Conservation (phyloP, 2,113 vertebrate species). For the Cyanocitta stelleri region DNA sequence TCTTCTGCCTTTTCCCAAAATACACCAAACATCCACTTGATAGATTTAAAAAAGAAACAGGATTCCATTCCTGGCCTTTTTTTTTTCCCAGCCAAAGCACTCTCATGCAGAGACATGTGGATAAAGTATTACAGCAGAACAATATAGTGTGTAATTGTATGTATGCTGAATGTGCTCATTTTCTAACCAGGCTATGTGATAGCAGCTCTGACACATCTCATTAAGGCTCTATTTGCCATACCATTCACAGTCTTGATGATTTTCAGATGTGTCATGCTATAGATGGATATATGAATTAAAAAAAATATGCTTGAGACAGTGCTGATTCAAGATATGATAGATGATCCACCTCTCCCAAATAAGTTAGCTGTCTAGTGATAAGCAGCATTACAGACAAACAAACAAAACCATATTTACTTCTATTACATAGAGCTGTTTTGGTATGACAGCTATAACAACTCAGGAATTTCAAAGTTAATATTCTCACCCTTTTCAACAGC, state of each 20-base stretch:
- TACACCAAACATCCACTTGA: background rate
- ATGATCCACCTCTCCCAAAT: background rate
- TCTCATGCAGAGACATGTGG: background rate
- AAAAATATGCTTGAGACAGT: background rate
- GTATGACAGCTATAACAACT: background rate
- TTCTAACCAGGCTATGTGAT: background rate
- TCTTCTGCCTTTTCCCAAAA: background rate
- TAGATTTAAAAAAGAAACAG: background rate
- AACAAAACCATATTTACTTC: background rate
- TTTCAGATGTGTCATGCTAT: background rate
- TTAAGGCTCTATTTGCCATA: background rate
- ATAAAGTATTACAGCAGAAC: background rate
- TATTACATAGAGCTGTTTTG: background rate
- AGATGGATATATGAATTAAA: background rate
- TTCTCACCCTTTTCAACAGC: background rate
- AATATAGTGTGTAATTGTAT: background rate
- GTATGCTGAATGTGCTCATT: background rate
- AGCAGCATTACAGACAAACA: background rate
- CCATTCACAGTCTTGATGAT: background rate
- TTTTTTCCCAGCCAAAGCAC: background rate
- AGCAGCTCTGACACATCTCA: background rate
- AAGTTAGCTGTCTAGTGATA: background rate
- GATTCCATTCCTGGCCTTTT: background rate
- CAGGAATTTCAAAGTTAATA: background rate
- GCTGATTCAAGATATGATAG: background rate